A percentile compares a stretch with the other conserved stretches of the same genome.
Conservation (phyloP, 2,888 invertebrate species). For the Micoletzkya japonica region DNA sequence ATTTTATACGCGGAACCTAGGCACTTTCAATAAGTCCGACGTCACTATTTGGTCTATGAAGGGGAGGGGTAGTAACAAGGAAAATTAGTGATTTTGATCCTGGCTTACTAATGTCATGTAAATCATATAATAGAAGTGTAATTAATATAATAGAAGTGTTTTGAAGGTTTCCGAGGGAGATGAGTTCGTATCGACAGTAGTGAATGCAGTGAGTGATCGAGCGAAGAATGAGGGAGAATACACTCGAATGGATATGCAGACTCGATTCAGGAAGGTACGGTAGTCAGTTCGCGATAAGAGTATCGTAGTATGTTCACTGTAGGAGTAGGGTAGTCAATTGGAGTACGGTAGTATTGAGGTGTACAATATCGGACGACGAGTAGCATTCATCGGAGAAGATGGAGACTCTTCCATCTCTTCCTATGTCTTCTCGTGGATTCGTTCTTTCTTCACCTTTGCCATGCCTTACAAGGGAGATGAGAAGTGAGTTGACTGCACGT, state of each 20-base stretch:
- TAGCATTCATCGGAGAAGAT: constrained; percentile 1
- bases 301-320: background rate
- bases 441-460: constrained; percentile 5
- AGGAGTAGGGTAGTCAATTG: background rate
- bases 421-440: constrained; percentile 7
- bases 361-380: constrained; percentile 7
- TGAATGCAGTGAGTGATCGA: constrained; percentile 3
- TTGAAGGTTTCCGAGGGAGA: constrained; percentile 22
- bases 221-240: constrained; percentile 78
- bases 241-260: constrained; percentile 82
- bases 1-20: too few relatives aligned
- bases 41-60: too few relatives aligned
- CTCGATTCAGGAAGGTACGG: constrained; percentile 75
- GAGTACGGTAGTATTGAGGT: background rate
- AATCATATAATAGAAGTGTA: too few relatives aligned
- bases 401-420: constrained; percentile 1
- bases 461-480: constrained; percentile 17
- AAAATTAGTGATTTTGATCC: too few relatives aligned
- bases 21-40: too few relatives aligned
- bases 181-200: background rate
- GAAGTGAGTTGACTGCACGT: background rate
- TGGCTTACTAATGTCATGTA: too few relatives aligned
- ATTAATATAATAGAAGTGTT: too few relatives aligned
- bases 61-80: too few relatives aligned
- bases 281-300: too few relatives aligned